Evolutionary conservation across 2,888 invertebrate species (phyloP).

Genomic region (Augiades crinisus): DNA sequence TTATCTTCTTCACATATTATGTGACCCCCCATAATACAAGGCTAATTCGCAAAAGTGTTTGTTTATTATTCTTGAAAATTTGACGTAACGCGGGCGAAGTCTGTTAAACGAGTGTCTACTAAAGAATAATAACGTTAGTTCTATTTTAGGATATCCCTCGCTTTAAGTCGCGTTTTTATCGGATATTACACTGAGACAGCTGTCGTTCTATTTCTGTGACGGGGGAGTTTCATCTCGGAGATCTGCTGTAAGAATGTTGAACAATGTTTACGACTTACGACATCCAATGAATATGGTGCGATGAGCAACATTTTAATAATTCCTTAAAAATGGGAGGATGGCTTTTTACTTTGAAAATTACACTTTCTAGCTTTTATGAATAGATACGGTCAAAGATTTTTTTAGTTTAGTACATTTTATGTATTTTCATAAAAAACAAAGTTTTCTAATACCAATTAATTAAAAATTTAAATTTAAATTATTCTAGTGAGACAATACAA

Average conservation of each 20-base stretch:
- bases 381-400: too few relatives aligned
- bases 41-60: neutral
- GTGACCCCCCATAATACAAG: too few relatives aligned
- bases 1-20: too few relatives aligned
- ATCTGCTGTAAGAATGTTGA: conserved; percentile 30
- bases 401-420: too few relatives aligned
- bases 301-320: conserved; percentile 6
- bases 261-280: conserved; percentile 31
- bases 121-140: conserved; percentile 1
- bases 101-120: too few relatives aligned
- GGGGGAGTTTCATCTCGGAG: conserved; percentile 53
- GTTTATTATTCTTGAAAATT: neutral
- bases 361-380: neutral
- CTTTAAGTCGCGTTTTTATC: conserved; percentile 50
- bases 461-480: too few relatives aligned
- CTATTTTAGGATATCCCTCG: conserved; percentile 22
- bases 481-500: too few relatives aligned
- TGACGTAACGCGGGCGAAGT: neutral
- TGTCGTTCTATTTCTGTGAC: conserved; percentile 72
- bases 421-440: too few relatives aligned
- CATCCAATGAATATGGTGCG: conserved; percentile 32
- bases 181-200: conserved; percentile 64
- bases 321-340: too few relatives aligned
- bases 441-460: too few relatives aligned
- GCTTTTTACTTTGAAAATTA: too few relatives aligned